Evolutionary conservation across 2,797 vertebrate species (phyloP).

Genomic region (Eulemur rubriventer): DNA sequence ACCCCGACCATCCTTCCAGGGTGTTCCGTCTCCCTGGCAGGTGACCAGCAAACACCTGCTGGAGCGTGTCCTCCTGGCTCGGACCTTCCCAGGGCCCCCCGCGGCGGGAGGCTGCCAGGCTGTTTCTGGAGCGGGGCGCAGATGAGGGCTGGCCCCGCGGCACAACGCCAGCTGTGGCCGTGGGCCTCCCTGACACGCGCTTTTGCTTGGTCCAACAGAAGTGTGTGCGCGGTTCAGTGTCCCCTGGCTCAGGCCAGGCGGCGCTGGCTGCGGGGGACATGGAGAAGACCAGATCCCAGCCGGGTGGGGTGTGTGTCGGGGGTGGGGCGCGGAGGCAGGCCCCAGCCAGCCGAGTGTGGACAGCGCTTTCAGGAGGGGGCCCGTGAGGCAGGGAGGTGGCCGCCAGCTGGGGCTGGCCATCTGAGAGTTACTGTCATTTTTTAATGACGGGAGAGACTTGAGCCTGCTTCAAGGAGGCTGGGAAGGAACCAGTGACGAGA

Average conservation of each 20-base stretch:
- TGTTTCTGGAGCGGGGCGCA: not conserved
- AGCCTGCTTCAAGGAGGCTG: not conserved
- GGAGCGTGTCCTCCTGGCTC: not conserved
- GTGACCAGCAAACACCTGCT: too few relatives aligned
- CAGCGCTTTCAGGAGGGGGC: not conserved
- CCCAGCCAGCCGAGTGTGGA: not conserved
- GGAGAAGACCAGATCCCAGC: not conserved
- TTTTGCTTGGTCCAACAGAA: not conserved
- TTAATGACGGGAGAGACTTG: not conserved
- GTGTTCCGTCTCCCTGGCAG: not conserved
- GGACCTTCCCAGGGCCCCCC: not conserved
- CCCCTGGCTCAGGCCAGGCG: not conserved
- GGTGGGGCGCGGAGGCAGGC: not conserved
- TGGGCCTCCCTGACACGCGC: not conserved
- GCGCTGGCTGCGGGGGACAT: not conserved
- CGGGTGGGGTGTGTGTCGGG: not conserved
- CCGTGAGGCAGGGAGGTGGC: not conserved
- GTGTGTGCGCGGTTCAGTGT: not conserved
- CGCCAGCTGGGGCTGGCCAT: not conserved
- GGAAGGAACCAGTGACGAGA: not conserved
- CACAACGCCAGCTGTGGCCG: not conserved
- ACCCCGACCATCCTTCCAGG: not conserved
- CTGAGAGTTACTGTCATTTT: not conserved
- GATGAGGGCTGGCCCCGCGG: accelerated
- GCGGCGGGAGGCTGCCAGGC: not conserved